Percentiles rank a stretch among this genome's conserved stretches.
Conservation (phyloP, 37 sponge, comb jelly and placozoan genomes). For the Bolinopsis microptera region DNA sequence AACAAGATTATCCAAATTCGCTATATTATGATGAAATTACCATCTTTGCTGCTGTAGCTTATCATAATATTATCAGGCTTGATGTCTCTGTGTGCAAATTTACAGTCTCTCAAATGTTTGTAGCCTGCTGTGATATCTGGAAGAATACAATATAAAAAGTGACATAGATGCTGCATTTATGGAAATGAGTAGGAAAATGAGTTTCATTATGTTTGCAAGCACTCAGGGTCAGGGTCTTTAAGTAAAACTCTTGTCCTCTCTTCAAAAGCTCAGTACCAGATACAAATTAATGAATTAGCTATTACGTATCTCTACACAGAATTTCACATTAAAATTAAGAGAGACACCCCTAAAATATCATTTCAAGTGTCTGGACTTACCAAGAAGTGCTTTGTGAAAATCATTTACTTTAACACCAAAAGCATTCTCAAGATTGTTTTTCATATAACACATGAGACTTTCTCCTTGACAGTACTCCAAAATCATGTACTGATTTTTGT, state of each 20-base stretch:
- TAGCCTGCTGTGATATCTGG: conserved; percentile 49
- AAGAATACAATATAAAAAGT: neutral
- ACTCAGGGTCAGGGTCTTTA: no score
- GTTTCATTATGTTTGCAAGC: no score
- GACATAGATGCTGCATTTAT: neutral
- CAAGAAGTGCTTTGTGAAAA: conserved; percentile 2
- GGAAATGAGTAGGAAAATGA: no score
- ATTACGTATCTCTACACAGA: no score
- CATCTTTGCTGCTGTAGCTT: neutral
- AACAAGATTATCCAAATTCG: no score
- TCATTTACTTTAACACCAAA: conserved; percentile 49
- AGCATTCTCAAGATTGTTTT: neutral
- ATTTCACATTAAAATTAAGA: no score
- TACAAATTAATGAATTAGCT: no score
- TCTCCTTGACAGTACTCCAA: conserved; percentile 33
- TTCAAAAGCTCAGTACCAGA: no score
- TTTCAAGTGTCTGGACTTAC: no score
- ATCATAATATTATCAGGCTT: conserved; percentile 42
- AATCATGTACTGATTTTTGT: neutral
- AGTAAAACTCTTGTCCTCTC: no score
- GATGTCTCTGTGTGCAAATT: conserved; percentile 55
- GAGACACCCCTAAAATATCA: no score
- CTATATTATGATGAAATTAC: no score
- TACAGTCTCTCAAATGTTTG: neutral
- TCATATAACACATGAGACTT: conserved; percentile 19